These are phyloP conservation scores for Paramormyrops hopkinsi DNA, from an alignment of 2,797 vertebrate genomes.

Conservation along the genomic window DNA sequence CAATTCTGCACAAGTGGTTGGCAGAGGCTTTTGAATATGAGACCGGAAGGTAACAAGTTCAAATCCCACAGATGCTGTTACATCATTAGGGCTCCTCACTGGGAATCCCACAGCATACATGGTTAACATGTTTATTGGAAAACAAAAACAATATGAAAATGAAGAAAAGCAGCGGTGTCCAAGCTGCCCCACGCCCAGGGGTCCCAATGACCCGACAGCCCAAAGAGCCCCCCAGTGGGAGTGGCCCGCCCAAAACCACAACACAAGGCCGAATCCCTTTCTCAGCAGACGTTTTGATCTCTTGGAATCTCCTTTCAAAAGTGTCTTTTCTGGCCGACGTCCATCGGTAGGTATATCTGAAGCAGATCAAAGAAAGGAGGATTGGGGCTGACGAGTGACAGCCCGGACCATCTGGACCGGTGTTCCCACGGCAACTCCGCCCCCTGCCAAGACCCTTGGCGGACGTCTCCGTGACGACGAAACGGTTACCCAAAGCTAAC, in stretches of 20 bases:
- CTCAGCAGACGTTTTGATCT: background rate
- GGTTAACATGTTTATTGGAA: background rate
- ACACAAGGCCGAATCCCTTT: background rate
- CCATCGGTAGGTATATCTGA: slow-evolving; percentile 20
- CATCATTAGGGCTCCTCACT: background rate
- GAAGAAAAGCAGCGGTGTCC: background rate
- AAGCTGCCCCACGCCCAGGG: background rate
- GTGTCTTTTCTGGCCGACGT: slow-evolving; percentile 59
- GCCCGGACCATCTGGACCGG: background rate
- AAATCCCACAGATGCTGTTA: background rate
- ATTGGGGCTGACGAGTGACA: background rate
- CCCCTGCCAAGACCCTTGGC: background rate
- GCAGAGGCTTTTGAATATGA: background rate
- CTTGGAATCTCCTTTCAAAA: slow-evolving; percentile 43
- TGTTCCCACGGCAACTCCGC: background rate
- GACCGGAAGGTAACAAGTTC: background rate
- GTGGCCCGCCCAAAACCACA: background rate
- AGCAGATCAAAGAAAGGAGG: background rate
- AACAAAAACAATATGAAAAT: background rate
- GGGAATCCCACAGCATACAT: background rate
- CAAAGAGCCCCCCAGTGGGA: background rate
- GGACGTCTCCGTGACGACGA: background rate
- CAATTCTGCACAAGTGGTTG: background rate
- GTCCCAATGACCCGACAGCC: background rate
- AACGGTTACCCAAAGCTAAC: background rate